These are phyloP conservation scores for Apteryx mantelli DNA, from an alignment of 2,113 vertebrate species.

Conservation along the genomic window DNA sequence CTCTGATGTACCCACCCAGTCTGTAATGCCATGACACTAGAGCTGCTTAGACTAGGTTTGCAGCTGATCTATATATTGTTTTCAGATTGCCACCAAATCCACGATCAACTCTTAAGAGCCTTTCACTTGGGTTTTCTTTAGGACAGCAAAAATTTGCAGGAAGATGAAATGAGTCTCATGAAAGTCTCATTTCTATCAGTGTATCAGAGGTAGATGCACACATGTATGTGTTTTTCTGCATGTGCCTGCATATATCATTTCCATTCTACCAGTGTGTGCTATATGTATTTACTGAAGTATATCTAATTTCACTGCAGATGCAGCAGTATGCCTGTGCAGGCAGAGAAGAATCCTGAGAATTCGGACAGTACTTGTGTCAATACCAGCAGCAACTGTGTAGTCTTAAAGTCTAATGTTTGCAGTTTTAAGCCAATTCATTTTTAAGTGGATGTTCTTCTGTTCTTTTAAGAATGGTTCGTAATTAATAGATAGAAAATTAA, in stretches of 20 bases:
- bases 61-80: background rate
- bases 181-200: background rate
- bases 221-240: background rate
- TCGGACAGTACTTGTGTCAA: background rate
- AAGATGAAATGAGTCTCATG: background rate
- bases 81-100: background rate
- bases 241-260: background rate
- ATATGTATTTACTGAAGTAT: background rate
- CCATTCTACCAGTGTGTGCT: background rate
- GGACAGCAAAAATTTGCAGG: background rate
- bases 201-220: background rate
- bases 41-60: background rate
- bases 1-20: background rate
- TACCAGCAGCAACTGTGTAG: background rate
- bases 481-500: background rate
- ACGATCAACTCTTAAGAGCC: background rate
- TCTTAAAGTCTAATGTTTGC: background rate
- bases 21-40: rapidly evolving
- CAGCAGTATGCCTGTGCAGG: background rate
- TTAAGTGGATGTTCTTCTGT: background rate
- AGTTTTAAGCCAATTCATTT: conserved; percentile 2
- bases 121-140: background rate
- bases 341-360: background rate
- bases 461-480: background rate
- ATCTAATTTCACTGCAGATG: background rate